Conservation (phyloP, 1,140 invertebrate species). For the Listronotus oregonensis region DNA sequence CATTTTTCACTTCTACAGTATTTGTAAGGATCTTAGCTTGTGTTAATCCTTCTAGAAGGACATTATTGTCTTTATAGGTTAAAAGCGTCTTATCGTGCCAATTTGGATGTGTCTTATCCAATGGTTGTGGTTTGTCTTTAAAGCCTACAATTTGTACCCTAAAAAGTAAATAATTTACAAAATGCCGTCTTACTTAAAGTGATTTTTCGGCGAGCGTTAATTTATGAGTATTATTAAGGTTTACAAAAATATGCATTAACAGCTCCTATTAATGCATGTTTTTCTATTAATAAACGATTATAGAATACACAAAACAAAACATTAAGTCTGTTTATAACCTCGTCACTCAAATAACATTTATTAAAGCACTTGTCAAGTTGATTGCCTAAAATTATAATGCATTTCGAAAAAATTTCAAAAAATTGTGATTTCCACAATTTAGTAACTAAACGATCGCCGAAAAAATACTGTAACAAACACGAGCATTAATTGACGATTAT, state of each 20-base stretch:
- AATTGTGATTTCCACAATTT: conserved; percentile 1
- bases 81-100: conserved; percentile 67
- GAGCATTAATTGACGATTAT: conserved; percentile 14
- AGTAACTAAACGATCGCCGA: too few relatives aligned
- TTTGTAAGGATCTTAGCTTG: conserved; percentile 80
- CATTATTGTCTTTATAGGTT: conserved; percentile 64
- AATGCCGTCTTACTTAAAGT: too few relatives aligned
- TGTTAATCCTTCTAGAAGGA: conserved; percentile 70
- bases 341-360: too few relatives aligned
- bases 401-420: conserved; percentile 24
- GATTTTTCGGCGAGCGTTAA: too few relatives aligned
- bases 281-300: too few relatives aligned
- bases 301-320: too few relatives aligned
- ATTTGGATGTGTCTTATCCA: conserved; percentile 66
- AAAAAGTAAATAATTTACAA: conserved; percentile 39
- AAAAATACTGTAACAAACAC: conserved; percentile 8
- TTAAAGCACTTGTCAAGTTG: too few relatives aligned
- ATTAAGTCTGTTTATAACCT: too few relatives aligned
- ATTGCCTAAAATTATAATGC: conserved; percentile 18
- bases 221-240: too few relatives aligned
- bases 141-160: conserved; percentile 59
- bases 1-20: conserved; percentile 66
- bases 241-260: too few relatives aligned
- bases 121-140: conserved; percentile 49
- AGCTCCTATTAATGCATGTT: too few relatives aligned